Conservation (phyloP, 2,888 invertebrate genomes). For the Gortyna flavago region DNA sequence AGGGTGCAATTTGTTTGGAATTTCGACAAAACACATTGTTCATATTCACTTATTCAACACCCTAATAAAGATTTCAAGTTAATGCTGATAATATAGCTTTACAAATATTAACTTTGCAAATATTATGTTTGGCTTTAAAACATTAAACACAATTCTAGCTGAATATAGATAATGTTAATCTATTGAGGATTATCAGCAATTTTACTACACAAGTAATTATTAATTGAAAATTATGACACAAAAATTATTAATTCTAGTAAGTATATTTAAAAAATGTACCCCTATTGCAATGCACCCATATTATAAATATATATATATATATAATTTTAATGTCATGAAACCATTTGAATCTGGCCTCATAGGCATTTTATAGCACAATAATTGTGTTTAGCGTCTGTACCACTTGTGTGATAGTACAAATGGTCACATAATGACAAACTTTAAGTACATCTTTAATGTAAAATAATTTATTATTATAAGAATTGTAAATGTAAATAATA, state of each 20-base stretch:
- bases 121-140: slow-evolving; percentile 68
- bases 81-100: slow-evolving; percentile 72
- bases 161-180: slow-evolving; percentile 76
- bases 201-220: slow-evolving; percentile 69
- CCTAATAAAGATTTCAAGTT: slow-evolving; percentile 75
- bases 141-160: slow-evolving; percentile 76
- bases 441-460: slow-evolving; percentile 74
- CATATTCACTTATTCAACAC: slow-evolving; percentile 76
- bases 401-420: slow-evolving; percentile 57
- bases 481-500: slow-evolving; percentile 74
- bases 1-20: slow-evolving; percentile 80
- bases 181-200: slow-evolving; percentile 71
- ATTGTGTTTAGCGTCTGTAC: slow-evolving; percentile 12
- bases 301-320: too few relatives aligned
- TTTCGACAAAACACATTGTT: slow-evolving; percentile 76
- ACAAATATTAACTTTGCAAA: slow-evolving; percentile 71
- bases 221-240: slow-evolving; percentile 67
- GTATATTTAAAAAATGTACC: slow-evolving; percentile 67
- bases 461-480: slow-evolving; percentile 61
- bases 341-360: slow-evolving; percentile 69
- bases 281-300: slow-evolving; percentile 85
- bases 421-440: slow-evolving; percentile 69
- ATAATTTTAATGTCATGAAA: slow-evolving; percentile 69
- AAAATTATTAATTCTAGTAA: slow-evolving; percentile 63
- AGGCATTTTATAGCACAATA: slow-evolving; percentile 18